A percentile compares a stretch with the other conserved stretches of the same genome.
phyloP scores from a whole-genome alignment of 2,888 invertebrate species.

The Ormyrus labotus region DNA sequence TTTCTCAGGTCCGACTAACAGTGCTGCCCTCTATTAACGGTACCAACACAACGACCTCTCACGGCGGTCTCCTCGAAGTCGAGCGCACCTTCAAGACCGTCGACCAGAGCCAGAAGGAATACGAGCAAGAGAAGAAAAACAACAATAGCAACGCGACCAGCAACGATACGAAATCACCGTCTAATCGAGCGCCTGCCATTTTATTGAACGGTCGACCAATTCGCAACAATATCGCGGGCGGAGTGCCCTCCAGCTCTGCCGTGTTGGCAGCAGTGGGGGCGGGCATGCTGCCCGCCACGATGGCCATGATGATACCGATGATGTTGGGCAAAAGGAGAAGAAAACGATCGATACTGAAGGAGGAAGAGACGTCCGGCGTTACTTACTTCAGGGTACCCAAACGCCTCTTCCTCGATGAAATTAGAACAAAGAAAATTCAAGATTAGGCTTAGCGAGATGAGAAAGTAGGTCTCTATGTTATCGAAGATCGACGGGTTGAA shows the following conservation, averaged over 20 bases:
- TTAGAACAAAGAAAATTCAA: no score
- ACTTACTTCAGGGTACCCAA: slow-evolving; percentile 27
- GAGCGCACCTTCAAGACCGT: slow-evolving; percentile 84
- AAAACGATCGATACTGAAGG: slow-evolving; percentile 58
- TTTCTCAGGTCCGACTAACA: slow-evolving; percentile 79
- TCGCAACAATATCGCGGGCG: slow-evolving; percentile 72
- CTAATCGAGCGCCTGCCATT: background rate
- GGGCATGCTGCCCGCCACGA: slow-evolving; percentile 87
- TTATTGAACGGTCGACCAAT: slow-evolving; percentile 64
- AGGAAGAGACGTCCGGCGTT: background rate
- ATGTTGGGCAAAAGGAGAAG: slow-evolving; percentile 80
- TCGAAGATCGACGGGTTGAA: no score
- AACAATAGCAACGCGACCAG: slow-evolving; percentile 34
- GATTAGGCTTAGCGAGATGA: no score
- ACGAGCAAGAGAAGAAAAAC: slow-evolving; percentile 66
- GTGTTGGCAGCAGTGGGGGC: slow-evolving; percentile 86
- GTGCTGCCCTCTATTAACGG: slow-evolving; percentile 84
- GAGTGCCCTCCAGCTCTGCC: slow-evolving; percentile 78
- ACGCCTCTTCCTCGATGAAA: no score
- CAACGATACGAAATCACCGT: background rate
- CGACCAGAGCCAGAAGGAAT: slow-evolving; percentile 79
- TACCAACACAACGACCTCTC: slow-evolving; percentile 80
- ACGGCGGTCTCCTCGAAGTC: slow-evolving; percentile 86
- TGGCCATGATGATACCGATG: slow-evolving; percentile 89
- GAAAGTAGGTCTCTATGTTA: no score